Evolutionary conservation across 2,888 invertebrate species (phyloP), one percentile per base, ranked within the genome.

Genomic region (Troglohyphantes excavatus): DNA sequence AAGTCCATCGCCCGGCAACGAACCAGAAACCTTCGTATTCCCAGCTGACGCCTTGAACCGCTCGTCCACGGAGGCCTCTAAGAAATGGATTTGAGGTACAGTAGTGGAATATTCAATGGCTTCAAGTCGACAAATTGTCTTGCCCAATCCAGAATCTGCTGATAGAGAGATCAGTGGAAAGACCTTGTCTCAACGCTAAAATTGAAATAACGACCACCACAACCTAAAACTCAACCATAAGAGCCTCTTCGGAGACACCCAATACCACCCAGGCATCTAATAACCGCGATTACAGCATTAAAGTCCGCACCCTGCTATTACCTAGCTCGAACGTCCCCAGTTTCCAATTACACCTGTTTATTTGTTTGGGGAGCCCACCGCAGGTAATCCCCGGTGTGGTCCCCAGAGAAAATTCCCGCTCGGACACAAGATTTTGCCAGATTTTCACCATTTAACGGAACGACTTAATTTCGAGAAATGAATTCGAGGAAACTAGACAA

Each of bases 201-300:
- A 39, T 39, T 39, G 7, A 39, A 1, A 13, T 39, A 7, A 7
- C 13, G 39, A 7, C 33, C 9, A 33, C 3, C 33, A 33, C 33
- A 33, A 33, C 5, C 33, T 9, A 33, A 33, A 33, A 33, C 9
- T 9, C 39, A 39, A 39, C 39, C 13, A 2, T 13, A n/a, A n/a
- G n/a, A 39, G 3, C 39, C 2, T 39, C 39, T 13, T 0, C 39
- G 3, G n/a, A 72, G 23, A 23, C 43, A 23, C 43, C 1, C 63
- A 39, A 43, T 65, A 26, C 78, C 63, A 63, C 78, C 63, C 78
- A 78, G 65, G 78, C 65, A n/a, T 39, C 17, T 78, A 78, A 78
- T 65, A 78, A 65, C 78, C 11, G 26, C 26, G 43, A 78, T 78
- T 78, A 78, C 65, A 39, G 33, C 65, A 78, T 63, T 78, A 78